These are phyloP conservation scores for Troides aeacus DNA, from an alignment of 2,888 invertebrate genomes.

Conservation along the genomic window DNA sequence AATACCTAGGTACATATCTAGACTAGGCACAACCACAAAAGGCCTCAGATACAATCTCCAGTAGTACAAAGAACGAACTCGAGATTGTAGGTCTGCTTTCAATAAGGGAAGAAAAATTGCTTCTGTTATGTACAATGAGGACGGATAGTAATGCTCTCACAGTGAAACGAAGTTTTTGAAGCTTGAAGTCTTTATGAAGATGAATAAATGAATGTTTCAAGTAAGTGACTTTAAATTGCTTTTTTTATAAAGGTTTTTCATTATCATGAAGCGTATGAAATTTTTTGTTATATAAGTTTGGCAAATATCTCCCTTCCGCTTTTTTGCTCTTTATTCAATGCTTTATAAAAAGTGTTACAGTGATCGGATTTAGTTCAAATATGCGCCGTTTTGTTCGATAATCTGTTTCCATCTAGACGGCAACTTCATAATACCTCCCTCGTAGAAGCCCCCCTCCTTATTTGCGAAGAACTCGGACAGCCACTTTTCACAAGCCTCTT, in stretches of 20 bases:
- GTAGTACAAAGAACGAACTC: constrained; percentile 42
- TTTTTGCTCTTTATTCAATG: too few relatives aligned
- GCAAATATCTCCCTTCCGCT: too few relatives aligned
- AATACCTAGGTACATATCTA: constrained; percentile 42
- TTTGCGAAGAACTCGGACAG: too few relatives aligned
- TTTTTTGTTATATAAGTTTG: too few relatives aligned
- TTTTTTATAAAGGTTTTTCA: neutral
- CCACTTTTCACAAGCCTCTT: too few relatives aligned
- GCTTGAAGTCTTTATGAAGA: constrained; percentile 21
- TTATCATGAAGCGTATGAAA: too few relatives aligned
- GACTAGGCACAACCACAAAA: constrained; percentile 64
- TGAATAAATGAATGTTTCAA: constrained; percentile 12
- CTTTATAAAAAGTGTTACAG: too few relatives aligned
- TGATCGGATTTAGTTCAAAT: too few relatives aligned
- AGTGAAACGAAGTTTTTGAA: constrained; percentile 27
- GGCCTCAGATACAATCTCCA: constrained; percentile 60
- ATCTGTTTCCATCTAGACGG: too few relatives aligned
- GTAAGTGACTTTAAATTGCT: constrained; percentile 14
- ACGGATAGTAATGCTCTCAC: constrained; percentile 20
- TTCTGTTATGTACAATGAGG: constrained; percentile 32
- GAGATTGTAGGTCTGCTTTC: constrained; percentile 45
- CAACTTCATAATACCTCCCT: too few relatives aligned
- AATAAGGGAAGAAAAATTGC: constrained; percentile 41
- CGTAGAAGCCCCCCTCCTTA: too few relatives aligned
- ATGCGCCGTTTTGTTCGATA: too few relatives aligned